Evolutionary conservation across 2,888 invertebrate species (phyloP).

Genomic region (Podotricha telesiphe): DNA sequence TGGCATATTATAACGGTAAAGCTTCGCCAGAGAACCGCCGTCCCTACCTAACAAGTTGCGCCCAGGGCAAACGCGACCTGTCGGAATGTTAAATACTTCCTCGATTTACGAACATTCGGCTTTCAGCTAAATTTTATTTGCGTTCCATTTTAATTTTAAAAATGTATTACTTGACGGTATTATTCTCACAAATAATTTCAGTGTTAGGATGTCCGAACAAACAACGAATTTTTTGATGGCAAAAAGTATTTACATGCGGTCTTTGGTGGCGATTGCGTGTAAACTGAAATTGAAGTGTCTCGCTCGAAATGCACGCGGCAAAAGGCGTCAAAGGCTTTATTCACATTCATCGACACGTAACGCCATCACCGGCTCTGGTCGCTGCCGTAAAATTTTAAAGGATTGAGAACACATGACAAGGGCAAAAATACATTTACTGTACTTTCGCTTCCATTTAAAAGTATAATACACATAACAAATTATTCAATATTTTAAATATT

Average conservation of each 20-base stretch:
- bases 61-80: slow-evolving; percentile 49
- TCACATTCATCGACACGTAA: slow-evolving; percentile 71
- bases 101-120: slow-evolving; percentile 35
- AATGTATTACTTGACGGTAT: background rate
- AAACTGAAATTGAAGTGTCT: slow-evolving; percentile 71
- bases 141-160: background rate
- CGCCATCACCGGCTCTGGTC: slow-evolving; percentile 56
- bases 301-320: slow-evolving; percentile 67
- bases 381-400: slow-evolving; percentile 55
- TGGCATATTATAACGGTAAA: slow-evolving; percentile 60
- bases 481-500: slow-evolving; percentile 32
- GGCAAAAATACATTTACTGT: slow-evolving; percentile 34
- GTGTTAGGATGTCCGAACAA: slow-evolving; percentile 24
- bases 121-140: slow-evolving; percentile 25
- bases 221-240: slow-evolving; percentile 40
- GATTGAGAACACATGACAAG: slow-evolving; percentile 46
- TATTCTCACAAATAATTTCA: background rate
- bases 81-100: slow-evolving; percentile 66
- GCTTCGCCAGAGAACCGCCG: slow-evolving; percentile 56
- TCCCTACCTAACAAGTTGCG: slow-evolving; percentile 64
- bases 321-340: slow-evolving; percentile 79
- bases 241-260: slow-evolving; percentile 44
- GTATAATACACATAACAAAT: background rate
- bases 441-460: slow-evolving; percentile 2
- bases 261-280: slow-evolving; percentile 57